phyloP scores from a whole-genome alignment of 2,888 invertebrate species.

The Tiphia femorata region DNA sequence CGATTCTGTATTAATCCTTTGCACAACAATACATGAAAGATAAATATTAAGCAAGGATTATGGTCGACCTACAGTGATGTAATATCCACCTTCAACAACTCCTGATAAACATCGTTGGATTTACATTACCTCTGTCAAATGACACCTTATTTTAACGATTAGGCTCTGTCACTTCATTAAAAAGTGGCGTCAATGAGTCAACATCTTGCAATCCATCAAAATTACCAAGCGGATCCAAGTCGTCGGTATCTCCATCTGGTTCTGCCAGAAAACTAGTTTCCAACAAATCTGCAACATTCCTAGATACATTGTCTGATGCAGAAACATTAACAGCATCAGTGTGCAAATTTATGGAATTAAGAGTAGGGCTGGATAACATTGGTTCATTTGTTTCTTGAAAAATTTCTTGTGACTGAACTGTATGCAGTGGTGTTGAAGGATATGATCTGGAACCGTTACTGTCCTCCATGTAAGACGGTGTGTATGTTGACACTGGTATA shows the following conservation, averaged over 20 bases:
- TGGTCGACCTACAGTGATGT: constrained; percentile 8
- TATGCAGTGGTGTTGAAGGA: constrained; percentile 79
- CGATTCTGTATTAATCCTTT: constrained; percentile 19
- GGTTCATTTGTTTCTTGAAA: constrained; percentile 63
- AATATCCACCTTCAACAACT: constrained; percentile 25
- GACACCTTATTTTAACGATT: constrained; percentile 56
- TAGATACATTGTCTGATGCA: constrained; percentile 51
- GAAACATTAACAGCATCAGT: constrained; percentile 39
- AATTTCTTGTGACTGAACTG: constrained; percentile 48
- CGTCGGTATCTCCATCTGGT: constrained; percentile 55
- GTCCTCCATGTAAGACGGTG: constrained; percentile 57
- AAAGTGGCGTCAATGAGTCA: constrained; percentile 63
- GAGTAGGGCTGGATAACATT: constrained; percentile 63
- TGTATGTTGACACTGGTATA: constrained; percentile 49
- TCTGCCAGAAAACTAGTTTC: constrained; percentile 59
- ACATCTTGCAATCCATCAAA: constrained; percentile 65
- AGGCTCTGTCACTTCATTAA: constrained; percentile 64
- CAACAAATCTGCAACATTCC: constrained; percentile 62
- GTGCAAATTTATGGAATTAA: constrained; percentile 60
- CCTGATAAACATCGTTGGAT: constrained; percentile 24
- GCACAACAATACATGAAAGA: constrained; percentile 16
- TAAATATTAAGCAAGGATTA: constrained; percentile 28
- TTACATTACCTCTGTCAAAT: constrained; percentile 16
- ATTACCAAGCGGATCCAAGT: constrained; percentile 61
- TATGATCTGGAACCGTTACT: constrained; percentile 77